These are phyloP conservation scores for Rhynchonycteris naso DNA, from an alignment of 2,797 vertebrate species.

Conservation along the genomic window DNA sequence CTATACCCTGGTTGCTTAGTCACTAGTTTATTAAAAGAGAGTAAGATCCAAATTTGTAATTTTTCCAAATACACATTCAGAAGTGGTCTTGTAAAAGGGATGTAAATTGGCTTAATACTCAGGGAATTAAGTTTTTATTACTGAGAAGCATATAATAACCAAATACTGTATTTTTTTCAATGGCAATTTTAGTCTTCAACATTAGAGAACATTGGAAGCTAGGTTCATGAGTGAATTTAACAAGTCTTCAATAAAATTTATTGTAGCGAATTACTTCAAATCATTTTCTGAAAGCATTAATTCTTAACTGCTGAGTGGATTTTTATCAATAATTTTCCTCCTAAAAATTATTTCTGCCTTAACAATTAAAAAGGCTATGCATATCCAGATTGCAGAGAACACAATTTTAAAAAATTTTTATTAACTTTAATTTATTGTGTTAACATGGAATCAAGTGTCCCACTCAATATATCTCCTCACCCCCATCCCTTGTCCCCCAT, in stretches of 20 bases:
- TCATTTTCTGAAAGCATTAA: constrained; percentile 46
- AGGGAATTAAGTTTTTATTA: constrained; percentile 27
- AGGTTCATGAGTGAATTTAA: constrained; percentile 36
- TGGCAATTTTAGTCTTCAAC: not conserved
- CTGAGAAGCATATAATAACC: not conserved
- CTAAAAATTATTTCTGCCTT: constrained; percentile 2
- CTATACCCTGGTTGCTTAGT: not conserved
- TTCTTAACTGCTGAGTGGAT: not conserved
- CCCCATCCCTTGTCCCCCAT: no score
- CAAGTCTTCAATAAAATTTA: constrained; percentile 52
- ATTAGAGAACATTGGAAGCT: constrained; percentile 19
- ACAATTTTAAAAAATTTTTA: not conserved
- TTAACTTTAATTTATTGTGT: no score
- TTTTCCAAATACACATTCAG: constrained; percentile 5
- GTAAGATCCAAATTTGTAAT: constrained; percentile 14
- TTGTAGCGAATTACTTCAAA: constrained; percentile 62
- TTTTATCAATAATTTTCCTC: constrained; percentile 36
- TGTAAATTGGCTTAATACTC: not conserved
- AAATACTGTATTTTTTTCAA: not conserved
- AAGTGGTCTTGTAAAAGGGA: not conserved
- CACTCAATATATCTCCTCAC: no score
- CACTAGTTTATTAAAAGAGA: constrained; percentile 33
- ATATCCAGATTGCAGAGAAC: not conserved
- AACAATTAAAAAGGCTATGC: not conserved
- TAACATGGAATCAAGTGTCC: no score